Percentiles rank a stretch among this genome's conserved stretches.
Evolutionary conservation across 2,113 vertebrate species (phyloP).

Genomic region (Pardalotus punctatus): DNA sequence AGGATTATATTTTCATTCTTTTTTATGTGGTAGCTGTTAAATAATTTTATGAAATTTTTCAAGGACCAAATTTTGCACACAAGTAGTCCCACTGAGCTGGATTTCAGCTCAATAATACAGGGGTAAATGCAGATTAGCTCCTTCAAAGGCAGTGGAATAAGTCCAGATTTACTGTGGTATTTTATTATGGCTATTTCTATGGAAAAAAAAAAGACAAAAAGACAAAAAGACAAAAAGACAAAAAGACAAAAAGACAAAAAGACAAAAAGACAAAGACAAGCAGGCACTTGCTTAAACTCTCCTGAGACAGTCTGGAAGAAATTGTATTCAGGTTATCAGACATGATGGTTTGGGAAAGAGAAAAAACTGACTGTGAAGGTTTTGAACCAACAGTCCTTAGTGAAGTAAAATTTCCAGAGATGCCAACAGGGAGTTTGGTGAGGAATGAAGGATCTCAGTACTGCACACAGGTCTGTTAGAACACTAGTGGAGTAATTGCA

Average conservation of each 20-base stretch:
- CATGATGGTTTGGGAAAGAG: background rate
- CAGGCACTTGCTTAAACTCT: background rate
- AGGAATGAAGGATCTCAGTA: background rate
- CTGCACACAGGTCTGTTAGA: background rate
- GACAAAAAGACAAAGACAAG: background rate
- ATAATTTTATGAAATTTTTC: constrained; percentile 1
- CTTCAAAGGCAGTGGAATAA: constrained; percentile 12
- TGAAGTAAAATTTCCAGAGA: background rate
- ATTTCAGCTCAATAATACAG: background rate
- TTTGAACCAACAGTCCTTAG: background rate
- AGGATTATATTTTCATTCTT: constrained; percentile 5
- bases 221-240: background rate
- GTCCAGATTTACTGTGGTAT: background rate
- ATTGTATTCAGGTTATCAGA: background rate
- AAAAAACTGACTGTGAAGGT: background rate
- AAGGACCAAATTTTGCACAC: background rate
- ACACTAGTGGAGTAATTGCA: background rate
- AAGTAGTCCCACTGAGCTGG: constrained; percentile 12
- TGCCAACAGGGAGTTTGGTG: background rate
- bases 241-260: background rate
- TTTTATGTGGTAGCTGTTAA: constrained; percentile 24
- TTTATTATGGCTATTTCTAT: background rate
- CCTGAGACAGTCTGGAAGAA: background rate
- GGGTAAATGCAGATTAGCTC: constrained; percentile 22
- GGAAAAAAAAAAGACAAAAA: background rate